A percentile compares a stretch with the other conserved stretches of the same genome.
These are phyloP conservation scores for Delphinus delphis DNA, from an alignment of 2,113 vertebrate species.

Conservation along the genomic window DNA sequence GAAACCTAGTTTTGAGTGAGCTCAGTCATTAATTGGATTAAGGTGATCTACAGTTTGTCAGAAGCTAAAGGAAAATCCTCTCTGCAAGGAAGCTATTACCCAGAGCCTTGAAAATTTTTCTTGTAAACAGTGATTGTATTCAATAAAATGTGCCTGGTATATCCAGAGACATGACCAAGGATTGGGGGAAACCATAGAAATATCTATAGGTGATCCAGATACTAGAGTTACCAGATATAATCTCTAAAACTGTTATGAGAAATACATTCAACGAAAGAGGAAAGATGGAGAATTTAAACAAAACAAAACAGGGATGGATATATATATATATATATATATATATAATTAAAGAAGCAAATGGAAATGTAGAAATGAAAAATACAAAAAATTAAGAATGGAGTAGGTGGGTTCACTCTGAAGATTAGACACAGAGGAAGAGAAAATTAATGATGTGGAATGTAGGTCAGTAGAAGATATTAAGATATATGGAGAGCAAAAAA, in stretches of 20 bases:
- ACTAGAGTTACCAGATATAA: not conserved
- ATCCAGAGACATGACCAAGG: not conserved
- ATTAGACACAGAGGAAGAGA: slow-evolving; percentile 7
- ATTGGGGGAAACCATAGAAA: not conserved
- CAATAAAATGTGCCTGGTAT: not conserved
- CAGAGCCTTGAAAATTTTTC: not conserved
- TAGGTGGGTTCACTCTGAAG: not conserved
- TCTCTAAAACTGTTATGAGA: not conserved
- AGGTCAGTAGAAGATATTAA: not conserved
- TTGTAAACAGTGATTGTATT: not conserved
- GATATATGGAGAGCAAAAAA: not conserved
- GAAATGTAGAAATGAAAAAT: slow-evolving; percentile 12
- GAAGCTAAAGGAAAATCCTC: not conserved
- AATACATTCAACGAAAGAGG: not conserved
- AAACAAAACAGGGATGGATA: not conserved
- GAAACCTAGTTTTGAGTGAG: not conserved
- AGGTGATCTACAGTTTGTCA: not conserved
- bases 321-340: not conserved
- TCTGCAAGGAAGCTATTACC: not conserved
- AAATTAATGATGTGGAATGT: not conserved
- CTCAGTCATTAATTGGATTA: not conserved
- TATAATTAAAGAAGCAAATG: not conserved
- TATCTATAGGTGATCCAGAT: not conserved
- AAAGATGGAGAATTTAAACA: not conserved
- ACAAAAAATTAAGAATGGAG: not conserved